Percentiles rank a stretch among this genome's conserved stretches.
Conservation (phyloP, 2,797 vertebrate species). For the Leontopithecus rosalia region DNA sequence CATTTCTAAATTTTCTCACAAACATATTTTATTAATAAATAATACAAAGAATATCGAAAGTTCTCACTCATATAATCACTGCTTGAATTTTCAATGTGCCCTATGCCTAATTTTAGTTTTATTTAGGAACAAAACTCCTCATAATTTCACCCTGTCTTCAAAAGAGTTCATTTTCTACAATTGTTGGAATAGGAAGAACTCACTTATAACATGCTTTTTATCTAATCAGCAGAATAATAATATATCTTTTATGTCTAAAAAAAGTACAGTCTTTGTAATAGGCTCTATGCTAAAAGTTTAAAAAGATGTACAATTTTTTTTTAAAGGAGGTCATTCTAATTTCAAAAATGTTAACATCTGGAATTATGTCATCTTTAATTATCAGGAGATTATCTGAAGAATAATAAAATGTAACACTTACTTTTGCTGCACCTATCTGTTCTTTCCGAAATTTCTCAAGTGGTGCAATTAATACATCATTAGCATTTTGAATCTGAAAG, state of each 20-base stretch:
- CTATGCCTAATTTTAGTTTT: background rate
- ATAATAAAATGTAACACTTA: conserved; percentile 85
- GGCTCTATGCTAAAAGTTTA: conserved; percentile 15
- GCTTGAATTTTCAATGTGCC: background rate
- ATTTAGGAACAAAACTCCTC: background rate
- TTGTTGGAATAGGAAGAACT: background rate
- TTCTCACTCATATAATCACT: background rate
- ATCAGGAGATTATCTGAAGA: background rate
- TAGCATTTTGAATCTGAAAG: conserved; percentile 97
- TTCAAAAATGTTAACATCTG: conserved; percentile 49
- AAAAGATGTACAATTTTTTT: conserved; percentile 36
- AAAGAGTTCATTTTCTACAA: background rate
- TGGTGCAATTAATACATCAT: conserved; percentile 96
- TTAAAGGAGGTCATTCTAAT: conserved; percentile 52
- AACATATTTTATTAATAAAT: conserved; percentile 3
- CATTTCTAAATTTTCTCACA: background rate
- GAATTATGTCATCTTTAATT: background rate
- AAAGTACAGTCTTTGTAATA: conserved; percentile 44
- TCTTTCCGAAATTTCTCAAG: conserved; percentile 99
- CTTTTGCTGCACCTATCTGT: conserved; percentile 98
- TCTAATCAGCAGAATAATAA: background rate
- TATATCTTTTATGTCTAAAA: conserved; percentile 1
- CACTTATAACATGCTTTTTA: background rate
- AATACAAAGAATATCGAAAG: background rate
- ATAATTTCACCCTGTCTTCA: background rate